These are phyloP conservation scores for Macrotus californicus DNA, from an alignment of 2,113 vertebrate species.

Conservation along the genomic window DNA sequence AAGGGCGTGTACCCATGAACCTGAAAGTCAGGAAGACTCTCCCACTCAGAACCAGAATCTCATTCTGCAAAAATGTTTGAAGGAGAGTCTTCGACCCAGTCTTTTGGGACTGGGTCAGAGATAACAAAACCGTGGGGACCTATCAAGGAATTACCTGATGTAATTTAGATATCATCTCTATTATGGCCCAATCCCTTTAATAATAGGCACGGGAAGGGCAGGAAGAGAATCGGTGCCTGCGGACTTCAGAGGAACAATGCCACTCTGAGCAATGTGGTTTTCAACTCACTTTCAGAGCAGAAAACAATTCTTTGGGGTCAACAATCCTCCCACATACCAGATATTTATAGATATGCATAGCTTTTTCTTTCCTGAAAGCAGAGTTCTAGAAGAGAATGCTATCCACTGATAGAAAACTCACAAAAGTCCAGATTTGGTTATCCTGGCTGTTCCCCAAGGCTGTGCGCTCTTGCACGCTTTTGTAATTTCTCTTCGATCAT, in stretches of 20 bases:
- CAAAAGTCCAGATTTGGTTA: neutral
- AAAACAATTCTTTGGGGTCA: constrained; percentile 52
- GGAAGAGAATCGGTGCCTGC: constrained; percentile 27
- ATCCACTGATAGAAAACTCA: neutral
- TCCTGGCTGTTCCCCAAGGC: neutral
- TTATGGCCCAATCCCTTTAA: constrained; percentile 28
- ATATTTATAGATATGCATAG: constrained; percentile 40
- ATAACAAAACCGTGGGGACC: constrained; percentile 51
- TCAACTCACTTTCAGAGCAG: constrained; percentile 35
- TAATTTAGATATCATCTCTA: constrained; percentile 59
- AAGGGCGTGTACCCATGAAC: constrained; percentile 40
- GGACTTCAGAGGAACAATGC: constrained; percentile 47
- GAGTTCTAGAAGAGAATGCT: neutral
- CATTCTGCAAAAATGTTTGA: constrained; percentile 45
- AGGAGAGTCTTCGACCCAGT: neutral
- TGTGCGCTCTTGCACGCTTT: neutral
- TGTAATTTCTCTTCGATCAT: neutral
- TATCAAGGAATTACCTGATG: constrained; percentile 54
- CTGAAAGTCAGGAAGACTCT: constrained; percentile 56
- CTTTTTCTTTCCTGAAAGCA: constrained; percentile 27
- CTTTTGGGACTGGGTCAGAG: constrained; percentile 10
- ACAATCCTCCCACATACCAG: neutral
- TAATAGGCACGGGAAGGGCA: constrained; percentile 55
- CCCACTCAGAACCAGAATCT: constrained; percentile 38
- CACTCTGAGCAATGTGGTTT: neutral